phyloP scores from a whole-genome alignment of 2,888 invertebrate species.

The Pterostichus niger region DNA sequence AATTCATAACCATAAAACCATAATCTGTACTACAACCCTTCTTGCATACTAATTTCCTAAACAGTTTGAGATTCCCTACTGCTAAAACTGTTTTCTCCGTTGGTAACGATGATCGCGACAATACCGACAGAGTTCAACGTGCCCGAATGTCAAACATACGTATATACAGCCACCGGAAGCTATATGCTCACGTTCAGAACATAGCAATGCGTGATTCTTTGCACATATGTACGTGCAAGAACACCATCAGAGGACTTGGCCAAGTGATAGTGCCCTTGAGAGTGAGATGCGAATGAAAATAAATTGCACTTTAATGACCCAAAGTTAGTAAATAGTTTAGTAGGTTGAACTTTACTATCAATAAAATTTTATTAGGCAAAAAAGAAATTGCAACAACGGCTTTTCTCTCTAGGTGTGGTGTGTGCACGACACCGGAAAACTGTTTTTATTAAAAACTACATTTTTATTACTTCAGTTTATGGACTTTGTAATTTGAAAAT shows the following conservation, averaged over 20 bases:
- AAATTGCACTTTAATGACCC: no score
- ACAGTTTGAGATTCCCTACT: no score
- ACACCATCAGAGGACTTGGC: background rate
- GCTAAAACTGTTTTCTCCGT: background rate
- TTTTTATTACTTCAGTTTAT: no score
- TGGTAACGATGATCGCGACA: slow-evolving; percentile 19
- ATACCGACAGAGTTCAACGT: slow-evolving; percentile 50
- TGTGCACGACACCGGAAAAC: no score
- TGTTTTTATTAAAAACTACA: no score
- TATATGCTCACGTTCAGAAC: background rate
- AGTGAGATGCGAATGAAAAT: no score
- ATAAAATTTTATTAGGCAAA: no score
- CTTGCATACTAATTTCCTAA: background rate
- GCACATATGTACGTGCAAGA: background rate
- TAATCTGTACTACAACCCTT: slow-evolving; percentile 2
- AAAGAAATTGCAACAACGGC: no score
- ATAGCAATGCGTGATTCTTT: slow-evolving; percentile 35
- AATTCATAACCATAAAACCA: slow-evolving; percentile 2
- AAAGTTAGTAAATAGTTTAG: no score
- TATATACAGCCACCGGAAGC: slow-evolving; percentile 36
- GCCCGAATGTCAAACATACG: slow-evolving; percentile 29
- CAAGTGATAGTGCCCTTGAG: background rate
- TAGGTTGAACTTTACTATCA: no score
- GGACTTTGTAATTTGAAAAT: no score
- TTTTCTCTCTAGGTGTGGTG: no score